These are phyloP conservation scores for Numida meleagris DNA, from an alignment of 2,113 vertebrate genomes.

Conservation along the genomic window DNA sequence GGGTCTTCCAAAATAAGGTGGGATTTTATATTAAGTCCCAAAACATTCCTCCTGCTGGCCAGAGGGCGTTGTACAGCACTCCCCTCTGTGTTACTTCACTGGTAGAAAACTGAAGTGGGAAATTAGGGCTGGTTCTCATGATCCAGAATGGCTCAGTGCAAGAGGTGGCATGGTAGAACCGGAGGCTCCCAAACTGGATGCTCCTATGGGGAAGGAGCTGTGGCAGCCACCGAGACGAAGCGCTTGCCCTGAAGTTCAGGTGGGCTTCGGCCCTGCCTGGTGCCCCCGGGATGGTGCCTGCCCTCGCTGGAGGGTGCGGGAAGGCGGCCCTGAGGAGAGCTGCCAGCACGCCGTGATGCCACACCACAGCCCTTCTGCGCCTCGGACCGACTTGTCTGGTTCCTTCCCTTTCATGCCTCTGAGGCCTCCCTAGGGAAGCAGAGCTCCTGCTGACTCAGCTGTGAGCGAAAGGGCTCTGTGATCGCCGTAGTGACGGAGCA, in stretches of 20 bases:
- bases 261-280: background rate
- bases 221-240: background rate
- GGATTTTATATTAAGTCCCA: background rate
- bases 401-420: constrained; percentile 16
- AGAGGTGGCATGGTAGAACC: no score
- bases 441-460: constrained; percentile 43
- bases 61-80: background rate
- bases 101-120: background rate
- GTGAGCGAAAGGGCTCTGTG: background rate
- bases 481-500: background rate
- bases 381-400: constrained; percentile 18
- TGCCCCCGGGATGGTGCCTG: background rate
- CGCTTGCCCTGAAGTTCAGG: background rate
- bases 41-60: background rate
- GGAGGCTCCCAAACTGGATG: background rate
- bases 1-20: background rate
- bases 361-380: background rate
- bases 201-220: background rate
- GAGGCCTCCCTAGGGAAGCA: background rate
- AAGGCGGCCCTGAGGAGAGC: background rate
- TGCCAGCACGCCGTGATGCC: background rate
- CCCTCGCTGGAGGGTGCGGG: background rate
- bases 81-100: background rate
- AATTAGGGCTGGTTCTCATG: no score
- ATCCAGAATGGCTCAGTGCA: background rate